Evolutionary conservation across 1,140 invertebrate species (phyloP), one percentile per base, ranked within the genome.

Genomic region (Trachymyrmex cornetzi): DNA sequence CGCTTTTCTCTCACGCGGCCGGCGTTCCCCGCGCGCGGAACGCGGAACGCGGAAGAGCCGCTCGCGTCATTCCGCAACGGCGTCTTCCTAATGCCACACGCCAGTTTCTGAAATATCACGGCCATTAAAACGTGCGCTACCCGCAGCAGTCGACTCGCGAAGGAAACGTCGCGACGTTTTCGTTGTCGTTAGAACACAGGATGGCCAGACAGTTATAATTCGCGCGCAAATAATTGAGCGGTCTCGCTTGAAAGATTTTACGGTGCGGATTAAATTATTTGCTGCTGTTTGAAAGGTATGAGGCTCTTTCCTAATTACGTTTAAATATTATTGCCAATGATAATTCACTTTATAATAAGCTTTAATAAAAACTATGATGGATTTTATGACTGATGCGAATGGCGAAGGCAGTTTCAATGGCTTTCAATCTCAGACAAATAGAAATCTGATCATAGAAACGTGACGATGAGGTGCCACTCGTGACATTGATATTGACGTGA

Each of bases 1-100:
- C 79, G 64, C 79, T 57, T 57, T 81, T 79, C 77, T 79, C 77
- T 66, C 59, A 27, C 77, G 72, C 53, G 72, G 14, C 53, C 30
- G 30, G 55, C 22, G 77, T 48, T 44, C 7, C 61, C 59, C 75
- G 61, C 24, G 77, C 64, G 64, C 79, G 64, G 22, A 81, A 71
- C 34, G 79, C 30, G 64, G 22, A 81, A 71, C 30, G 64, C 48
- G 64, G 50, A 44, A 71, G 77, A 34, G 59, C 24, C 30, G 27
- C 9, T 14, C 64, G 50, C 64, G 79, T 81, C 79, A 71, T 81
- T 81, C 64, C 63, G 48, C 48, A 27, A 27, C 75, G 27, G 27
- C 22, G 75, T 79, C 75, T 27, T 24, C 19, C 27, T 79, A 79
- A 79, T 79, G 59, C 24, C 38, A 44, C 19, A n/a, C 24, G 61